Evolutionary conservation across 2,888 invertebrate species (phyloP).

Genomic region (Torymus texanus): DNA sequence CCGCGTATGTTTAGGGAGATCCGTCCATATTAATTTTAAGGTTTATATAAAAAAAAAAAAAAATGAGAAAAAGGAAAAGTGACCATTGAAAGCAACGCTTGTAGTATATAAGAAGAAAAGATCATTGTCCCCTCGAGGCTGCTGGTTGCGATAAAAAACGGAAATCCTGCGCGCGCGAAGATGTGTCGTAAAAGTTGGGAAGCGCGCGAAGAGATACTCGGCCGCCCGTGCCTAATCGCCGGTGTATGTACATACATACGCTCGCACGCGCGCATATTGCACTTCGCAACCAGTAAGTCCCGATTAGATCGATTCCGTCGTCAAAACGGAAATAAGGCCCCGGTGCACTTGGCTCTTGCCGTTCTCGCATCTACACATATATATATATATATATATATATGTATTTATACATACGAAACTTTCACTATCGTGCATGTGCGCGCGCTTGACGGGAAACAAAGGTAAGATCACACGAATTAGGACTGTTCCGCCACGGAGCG

Average conservation of each 20-base stretch:
- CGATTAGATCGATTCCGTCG: slow-evolving; percentile 38
- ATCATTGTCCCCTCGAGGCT: not conserved
- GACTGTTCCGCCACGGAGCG: slow-evolving; percentile 35
- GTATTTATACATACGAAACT: not conserved
- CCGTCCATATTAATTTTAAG: no score
- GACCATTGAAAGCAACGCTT: no score
- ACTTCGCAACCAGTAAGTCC: not conserved
- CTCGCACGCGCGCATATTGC: not conserved
- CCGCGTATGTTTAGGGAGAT: no score
- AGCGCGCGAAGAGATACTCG: not conserved
- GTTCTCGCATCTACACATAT: no score
- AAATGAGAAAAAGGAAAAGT: no score
- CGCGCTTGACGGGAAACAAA: slow-evolving; percentile 38
- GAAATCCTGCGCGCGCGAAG: slow-evolving; percentile 40
- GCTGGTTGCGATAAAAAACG: slow-evolving; percentile 26
- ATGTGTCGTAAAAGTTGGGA: slow-evolving; percentile 35
- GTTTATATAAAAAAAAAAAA: no score
- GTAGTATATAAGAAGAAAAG: not conserved
- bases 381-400: no score
- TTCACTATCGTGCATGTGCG: slow-evolving; percentile 16
- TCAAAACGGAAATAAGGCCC: slow-evolving; percentile 42
- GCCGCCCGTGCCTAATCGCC: not conserved
- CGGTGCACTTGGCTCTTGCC: not conserved
- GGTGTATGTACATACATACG: not conserved
- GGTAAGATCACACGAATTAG: slow-evolving; percentile 40